Conservation (phyloP, 2,888 invertebrate genomes). For the Schizotus pectinicornis region DNA sequence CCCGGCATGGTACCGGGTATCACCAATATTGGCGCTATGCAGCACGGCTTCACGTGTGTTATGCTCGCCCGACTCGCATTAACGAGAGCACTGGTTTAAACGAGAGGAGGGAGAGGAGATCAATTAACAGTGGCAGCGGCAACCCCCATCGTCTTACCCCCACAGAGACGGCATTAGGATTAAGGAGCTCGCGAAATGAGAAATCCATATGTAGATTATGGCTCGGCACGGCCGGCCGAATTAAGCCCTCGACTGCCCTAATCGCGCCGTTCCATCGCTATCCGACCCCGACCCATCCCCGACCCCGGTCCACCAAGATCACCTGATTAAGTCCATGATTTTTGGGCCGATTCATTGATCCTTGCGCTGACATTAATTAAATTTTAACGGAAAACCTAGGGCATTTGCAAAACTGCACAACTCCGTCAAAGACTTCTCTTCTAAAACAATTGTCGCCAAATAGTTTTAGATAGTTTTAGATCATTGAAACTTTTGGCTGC, state of each 20-base stretch:
- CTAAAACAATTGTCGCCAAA: too few species aligned
- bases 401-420: too few species aligned
- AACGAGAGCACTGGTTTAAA: conserved; percentile 47
- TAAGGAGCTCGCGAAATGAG: conserved; percentile 53
- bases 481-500: too few species aligned
- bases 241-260: conserved; percentile 37
- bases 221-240: conserved; percentile 41
- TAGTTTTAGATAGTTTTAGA: too few species aligned
- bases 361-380: too few species aligned
- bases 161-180: conserved; percentile 50
- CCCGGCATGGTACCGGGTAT: conserved; percentile 56
- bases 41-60: conserved; percentile 51
- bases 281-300: too few species aligned
- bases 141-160: conserved; percentile 45
- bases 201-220: conserved; percentile 55
- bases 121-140: conserved; percentile 53
- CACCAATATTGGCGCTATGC: conserved; percentile 58
- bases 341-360: too few species aligned
- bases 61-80: conserved; percentile 42
- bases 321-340: too few species aligned
- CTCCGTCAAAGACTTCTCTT: too few species aligned
- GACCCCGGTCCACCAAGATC: too few species aligned
- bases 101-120: conserved; percentile 47
- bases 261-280: background rate
- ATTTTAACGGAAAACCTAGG: too few species aligned